Conservation (phyloP, 2,113 vertebrate genomes). For the Synodontis membranacea region DNA sequence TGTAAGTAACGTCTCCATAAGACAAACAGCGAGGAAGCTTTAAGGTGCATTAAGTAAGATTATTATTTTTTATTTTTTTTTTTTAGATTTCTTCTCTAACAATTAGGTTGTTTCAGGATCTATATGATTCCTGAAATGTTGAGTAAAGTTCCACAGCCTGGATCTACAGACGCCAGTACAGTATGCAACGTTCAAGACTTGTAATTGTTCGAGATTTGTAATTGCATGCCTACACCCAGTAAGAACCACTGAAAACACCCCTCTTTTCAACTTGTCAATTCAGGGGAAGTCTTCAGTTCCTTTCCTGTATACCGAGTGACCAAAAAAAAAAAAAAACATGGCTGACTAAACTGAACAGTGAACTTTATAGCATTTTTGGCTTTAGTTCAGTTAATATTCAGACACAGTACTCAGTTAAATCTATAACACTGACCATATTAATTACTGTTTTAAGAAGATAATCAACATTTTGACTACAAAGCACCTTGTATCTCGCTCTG, state of each 20-base stretch:
- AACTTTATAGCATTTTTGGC: neutral
- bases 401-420: neutral
- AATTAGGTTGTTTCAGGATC: too few relatives aligned
- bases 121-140: too few relatives aligned
- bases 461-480: too few relatives aligned
- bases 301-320: neutral
- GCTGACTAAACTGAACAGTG: too few relatives aligned
- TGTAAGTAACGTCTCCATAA: neutral
- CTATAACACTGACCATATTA: neutral
- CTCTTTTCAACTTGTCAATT: neutral
- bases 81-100: too few relatives aligned
- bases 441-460: neutral
- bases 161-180: too few relatives aligned
- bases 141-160: too few relatives aligned
- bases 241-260: neutral
- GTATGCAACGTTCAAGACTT: too few relatives aligned
- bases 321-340: too few relatives aligned
- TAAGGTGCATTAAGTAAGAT: too few relatives aligned
- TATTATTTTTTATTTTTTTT: too few relatives aligned
- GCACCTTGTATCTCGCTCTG: too few relatives aligned
- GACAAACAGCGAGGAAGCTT: neutral
- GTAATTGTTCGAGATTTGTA: neutral
- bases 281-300: neutral
- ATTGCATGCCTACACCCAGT: neutral
- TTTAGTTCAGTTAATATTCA: neutral